Base-by-base conservation (phyloP, 2,797 vertebrate genomes). In the Oryzias dopingdopingensis region DNA sequence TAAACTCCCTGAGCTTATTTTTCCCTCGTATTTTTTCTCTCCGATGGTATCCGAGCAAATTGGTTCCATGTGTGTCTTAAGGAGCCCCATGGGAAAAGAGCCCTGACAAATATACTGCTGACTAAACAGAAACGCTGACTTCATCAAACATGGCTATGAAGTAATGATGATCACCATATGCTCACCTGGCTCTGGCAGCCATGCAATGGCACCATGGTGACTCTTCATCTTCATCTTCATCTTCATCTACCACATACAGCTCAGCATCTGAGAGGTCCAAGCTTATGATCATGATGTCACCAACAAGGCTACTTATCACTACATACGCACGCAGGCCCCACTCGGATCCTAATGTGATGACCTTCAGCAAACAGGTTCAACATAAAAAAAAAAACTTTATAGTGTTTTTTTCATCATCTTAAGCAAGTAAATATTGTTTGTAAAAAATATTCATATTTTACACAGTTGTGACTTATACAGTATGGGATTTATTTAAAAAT, bases 1-100 rank as follows among this genome's bases (percentile, higher is more conserved):
- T 56, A 6, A 76, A 75, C 56, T 73, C 76, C 73, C 71, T 73
- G 66, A 68, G 68, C 69, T 58, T 20, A 16, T 59, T 56, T 37
- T 22, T 22, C 32, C 14, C 52, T 63, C 49, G 62, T 65, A 50
- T 59, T 70, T 79, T 67, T 77, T 82, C 67, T 80, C 68, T 68
- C 67, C 56, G 70, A 56, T 46, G 83, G 79, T 84, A 88, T 89
- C 82, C 65, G 58, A 72, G 70, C 82, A 89, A 90, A 92, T 86
- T 58, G 81, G 67, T 80, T 88, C 90, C 90, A 92, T 80, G 81
- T 91, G 91, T 80, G 79, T 70, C 52, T 65, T 66, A 72, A 86
- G 80, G 73, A 76, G 82, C 76, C 88, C 72, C 82, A 52, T 51
- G 86, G 90, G 88, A 85, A 53, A 4, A 22, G 37, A 50, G 79